Percentiles rank a stretch among this genome's conserved stretches.
Conservation (phyloP, 2,797 vertebrate genomes). For the Eremophila alpestris region DNA sequence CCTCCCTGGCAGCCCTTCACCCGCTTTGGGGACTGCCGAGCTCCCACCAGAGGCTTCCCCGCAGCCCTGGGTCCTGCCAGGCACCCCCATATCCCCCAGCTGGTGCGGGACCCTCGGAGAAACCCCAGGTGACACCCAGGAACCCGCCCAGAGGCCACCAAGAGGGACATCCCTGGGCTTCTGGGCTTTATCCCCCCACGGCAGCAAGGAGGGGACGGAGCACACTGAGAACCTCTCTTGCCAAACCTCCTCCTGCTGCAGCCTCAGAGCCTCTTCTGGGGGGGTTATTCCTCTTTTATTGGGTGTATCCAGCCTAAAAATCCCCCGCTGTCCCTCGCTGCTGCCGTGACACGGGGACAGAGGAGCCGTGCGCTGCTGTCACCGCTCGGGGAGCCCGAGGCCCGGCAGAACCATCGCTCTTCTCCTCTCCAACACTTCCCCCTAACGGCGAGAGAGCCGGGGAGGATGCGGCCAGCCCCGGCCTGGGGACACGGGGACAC, state of each 20-base stretch:
- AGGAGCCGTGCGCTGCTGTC: background rate
- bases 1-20: background rate
- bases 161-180: background rate
- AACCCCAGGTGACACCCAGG: rapidly evolving
- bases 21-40: rapidly evolving
- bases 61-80: rapidly evolving
- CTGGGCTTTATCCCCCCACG: rapidly evolving
- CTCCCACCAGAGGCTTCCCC: background rate
- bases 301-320: background rate
- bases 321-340: background rate
- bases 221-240: rapidly evolving
- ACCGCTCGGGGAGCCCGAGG: rapidly evolving
- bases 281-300: background rate
- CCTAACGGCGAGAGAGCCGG: background rate
- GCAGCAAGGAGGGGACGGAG: background rate
- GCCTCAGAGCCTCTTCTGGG: rapidly evolving
- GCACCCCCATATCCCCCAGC: background rate
- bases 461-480: background rate
- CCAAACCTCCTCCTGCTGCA: background rate
- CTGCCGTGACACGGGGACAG: background rate
- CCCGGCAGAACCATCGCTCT: background rate
- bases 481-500: background rate
- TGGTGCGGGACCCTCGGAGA: background rate
- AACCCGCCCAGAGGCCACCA: background rate
- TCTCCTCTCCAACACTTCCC: constrained; percentile 61